These are phyloP conservation scores for Stenotaenia linearis DNA, from an alignment of 2,888 invertebrate genomes.

Conservation along the genomic window DNA sequence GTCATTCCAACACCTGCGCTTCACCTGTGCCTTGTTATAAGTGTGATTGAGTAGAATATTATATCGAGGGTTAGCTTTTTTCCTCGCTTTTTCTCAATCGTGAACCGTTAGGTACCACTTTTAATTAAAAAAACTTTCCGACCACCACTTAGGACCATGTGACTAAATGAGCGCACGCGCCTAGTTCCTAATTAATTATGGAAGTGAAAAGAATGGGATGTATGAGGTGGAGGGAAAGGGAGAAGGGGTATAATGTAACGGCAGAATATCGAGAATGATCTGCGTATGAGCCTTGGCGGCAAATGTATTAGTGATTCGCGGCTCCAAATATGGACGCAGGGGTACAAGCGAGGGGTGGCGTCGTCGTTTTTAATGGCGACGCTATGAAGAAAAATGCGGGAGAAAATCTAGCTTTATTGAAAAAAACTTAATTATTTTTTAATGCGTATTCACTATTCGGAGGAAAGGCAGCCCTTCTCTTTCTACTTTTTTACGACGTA, in stretches of 20 bases:
- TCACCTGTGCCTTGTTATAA: not conserved
- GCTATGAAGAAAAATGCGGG: not conserved
- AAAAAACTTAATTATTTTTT: slow-evolving; percentile 8
- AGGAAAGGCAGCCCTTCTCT: not conserved
- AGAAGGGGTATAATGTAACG: not conserved
- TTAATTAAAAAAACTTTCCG: slow-evolving; percentile 9
- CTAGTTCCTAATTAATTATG: slow-evolving; percentile 1
- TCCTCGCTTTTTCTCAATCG: not conserved
- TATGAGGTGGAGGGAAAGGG: not conserved
- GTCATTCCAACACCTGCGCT: not conserved
- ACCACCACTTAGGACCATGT: slow-evolving; percentile 9
- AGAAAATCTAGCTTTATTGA: slow-evolving; percentile 1
- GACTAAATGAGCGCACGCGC: not conserved
- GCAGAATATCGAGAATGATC: slow-evolving; percentile 5
- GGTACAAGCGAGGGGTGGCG: not conserved
- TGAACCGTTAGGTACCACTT: not conserved
- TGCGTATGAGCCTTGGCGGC: slow-evolving; percentile 5
- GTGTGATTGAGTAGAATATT: slow-evolving; percentile 4
- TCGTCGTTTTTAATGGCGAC: not conserved
- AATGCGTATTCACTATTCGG: slow-evolving; percentile 4
- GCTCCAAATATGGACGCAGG: slow-evolving; percentile 4
- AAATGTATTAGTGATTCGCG: slow-evolving; percentile 9
- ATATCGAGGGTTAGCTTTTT: not conserved
- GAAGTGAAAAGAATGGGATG: not conserved
- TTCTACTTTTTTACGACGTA: not conserved